Evolutionary conservation across 2,797 vertebrate genomes (phyloP).

Genomic region (Pogonophryne albipinna): DNA sequence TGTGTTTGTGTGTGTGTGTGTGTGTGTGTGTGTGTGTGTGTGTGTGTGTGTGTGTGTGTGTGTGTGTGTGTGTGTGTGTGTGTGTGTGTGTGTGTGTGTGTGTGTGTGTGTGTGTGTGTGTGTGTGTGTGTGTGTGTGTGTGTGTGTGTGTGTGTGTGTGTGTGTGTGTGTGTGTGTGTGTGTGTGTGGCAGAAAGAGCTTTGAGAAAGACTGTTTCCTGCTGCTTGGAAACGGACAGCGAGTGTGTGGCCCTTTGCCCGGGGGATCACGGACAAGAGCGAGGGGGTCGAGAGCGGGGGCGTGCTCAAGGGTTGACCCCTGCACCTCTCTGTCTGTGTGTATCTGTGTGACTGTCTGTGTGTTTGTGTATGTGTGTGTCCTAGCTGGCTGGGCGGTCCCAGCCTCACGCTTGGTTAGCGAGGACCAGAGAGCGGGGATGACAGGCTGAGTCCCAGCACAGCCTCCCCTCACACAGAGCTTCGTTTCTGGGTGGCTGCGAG

Average conservation of each 20-base stretch:
- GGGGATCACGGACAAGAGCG: slow-evolving; percentile 65
- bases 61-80: too few relatives aligned
- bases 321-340: slow-evolving; percentile 72
- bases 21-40: too few relatives aligned
- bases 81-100: not conserved
- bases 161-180: too few relatives aligned
- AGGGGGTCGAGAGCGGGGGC: slow-evolving; percentile 71
- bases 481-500: slow-evolving; percentile 80
- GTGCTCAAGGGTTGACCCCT: slow-evolving; percentile 76
- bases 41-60: too few relatives aligned
- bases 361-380: slow-evolving; percentile 69
- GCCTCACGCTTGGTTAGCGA: slow-evolving; percentile 80
- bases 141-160: not conserved
- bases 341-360: slow-evolving; percentile 71
- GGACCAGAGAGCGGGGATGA: slow-evolving; percentile 83
- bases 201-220: slow-evolving; percentile 51
- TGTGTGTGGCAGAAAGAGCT: slow-evolving; percentile 47
- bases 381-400: slow-evolving; percentile 81
- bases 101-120: too few relatives aligned
- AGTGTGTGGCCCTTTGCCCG: slow-evolving; percentile 76
- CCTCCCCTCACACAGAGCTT: slow-evolving; percentile 80
- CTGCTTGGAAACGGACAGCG: slow-evolving; percentile 71
- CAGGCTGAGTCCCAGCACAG: slow-evolving; percentile 81
- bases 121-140: too few relatives aligned
- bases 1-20: too few relatives aligned